A percentile compares a stretch with the other conserved stretches of the same genome.
Conservation (phyloP, 2,113 vertebrate species). For the Cygnus atratus region DNA sequence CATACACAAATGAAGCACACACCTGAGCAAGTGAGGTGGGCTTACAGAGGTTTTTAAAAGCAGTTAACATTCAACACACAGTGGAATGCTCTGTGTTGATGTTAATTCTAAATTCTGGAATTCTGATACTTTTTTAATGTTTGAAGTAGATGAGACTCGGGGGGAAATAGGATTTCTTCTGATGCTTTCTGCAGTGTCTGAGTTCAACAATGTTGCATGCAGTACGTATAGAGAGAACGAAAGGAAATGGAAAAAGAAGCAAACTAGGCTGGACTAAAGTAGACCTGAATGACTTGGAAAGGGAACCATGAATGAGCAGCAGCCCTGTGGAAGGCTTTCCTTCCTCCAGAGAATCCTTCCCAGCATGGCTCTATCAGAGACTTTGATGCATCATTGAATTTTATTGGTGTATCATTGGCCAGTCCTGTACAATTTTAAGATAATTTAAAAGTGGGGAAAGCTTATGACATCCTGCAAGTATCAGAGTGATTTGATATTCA, state of each 20-base stretch:
- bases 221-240: not conserved
- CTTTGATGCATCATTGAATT: not conserved
- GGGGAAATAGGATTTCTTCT: not conserved
- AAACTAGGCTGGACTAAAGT: not conserved
- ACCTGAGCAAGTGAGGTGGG: not conserved
- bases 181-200: not conserved
- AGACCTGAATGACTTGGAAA: not conserved
- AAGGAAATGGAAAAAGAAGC: not conserved
- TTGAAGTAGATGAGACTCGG: not conserved
- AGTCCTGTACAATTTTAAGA: not conserved
- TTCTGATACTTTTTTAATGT: not conserved
- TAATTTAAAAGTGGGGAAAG: not conserved
- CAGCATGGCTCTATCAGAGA: not conserved
- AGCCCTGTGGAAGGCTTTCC: not conserved
- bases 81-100: not conserved
- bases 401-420: not conserved
- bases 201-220: not conserved
- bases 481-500: not conserved
- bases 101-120: not conserved
- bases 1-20: not conserved
- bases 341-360: not conserved
- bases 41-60: not conserved
- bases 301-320: not conserved
- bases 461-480: not conserved
- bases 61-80: not conserved